Percentiles rank a stretch among this genome's conserved stretches.
Evolutionary conservation across 2,797 vertebrate genomes (phyloP).

Genomic region (Denticeps clupeoides): DNA sequence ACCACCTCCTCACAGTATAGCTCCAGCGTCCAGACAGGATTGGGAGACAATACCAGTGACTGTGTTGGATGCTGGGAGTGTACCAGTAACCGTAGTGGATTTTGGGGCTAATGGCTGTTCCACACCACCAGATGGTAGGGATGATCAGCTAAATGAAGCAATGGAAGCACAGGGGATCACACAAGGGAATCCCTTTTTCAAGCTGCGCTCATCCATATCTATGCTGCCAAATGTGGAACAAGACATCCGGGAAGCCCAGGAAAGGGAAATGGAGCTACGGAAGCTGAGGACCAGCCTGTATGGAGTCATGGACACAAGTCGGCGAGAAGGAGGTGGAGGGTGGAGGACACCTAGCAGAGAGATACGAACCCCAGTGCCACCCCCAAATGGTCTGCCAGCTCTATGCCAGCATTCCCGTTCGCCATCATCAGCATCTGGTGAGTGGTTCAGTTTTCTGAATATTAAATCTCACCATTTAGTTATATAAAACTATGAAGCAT

Average conservation of each 20-base stretch:
- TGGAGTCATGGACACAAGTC: too few species aligned
- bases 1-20: constrained; percentile 10
- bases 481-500: too few species aligned
- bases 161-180: constrained; percentile 18
- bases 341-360: constrained; percentile 9
- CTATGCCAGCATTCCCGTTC: too few species aligned
- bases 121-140: constrained; percentile 4
- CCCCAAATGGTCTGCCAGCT: too few species aligned
- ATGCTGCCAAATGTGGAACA: constrained; percentile 57
- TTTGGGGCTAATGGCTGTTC: constrained; percentile 9
- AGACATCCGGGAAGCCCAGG: constrained; percentile 65
- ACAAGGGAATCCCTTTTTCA: constrained; percentile 62
- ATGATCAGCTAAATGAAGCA: constrained; percentile 7
- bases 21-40: constrained; percentile 3
- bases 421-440: constrained; percentile 38
- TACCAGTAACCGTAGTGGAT: constrained; percentile 12
- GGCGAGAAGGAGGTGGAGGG: constrained; percentile 13
- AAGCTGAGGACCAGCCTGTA: constrained; percentile 64
- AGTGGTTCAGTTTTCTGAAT: background rate
- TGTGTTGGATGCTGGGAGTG: too few species aligned
- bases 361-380: constrained; percentile 8
- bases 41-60: too few species aligned
- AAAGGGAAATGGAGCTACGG: constrained; percentile 67
- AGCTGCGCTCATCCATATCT: constrained; percentile 51
- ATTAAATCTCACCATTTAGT: too few species aligned